Evolutionary conservation across 2,888 invertebrate species (phyloP).

Genomic region (Apamea epomidion): DNA sequence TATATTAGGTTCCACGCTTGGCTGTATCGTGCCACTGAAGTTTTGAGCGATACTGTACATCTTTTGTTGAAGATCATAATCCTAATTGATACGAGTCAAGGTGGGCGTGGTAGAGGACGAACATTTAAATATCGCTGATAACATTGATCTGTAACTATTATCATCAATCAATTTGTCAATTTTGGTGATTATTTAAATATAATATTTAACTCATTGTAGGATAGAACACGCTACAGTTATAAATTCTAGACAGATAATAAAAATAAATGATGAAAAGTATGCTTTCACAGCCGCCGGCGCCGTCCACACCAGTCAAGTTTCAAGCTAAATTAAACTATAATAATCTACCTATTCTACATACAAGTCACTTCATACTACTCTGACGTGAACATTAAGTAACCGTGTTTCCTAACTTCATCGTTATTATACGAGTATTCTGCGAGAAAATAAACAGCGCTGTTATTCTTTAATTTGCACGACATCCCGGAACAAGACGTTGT

Average conservation of each 20-base stretch:
- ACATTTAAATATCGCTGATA: background rate
- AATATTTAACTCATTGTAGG: background rate
- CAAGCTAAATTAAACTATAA: background rate
- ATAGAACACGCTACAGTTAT: background rate
- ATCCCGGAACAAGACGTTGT: conserved; percentile 24
- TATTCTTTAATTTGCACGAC: conserved; percentile 54
- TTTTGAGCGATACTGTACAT: background rate
- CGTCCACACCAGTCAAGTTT: background rate
- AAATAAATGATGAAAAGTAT: background rate
- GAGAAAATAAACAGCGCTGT: conserved; percentile 47
- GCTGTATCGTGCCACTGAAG: too few relatives aligned
- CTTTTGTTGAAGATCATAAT: background rate
- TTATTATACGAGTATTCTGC: conserved; percentile 45
- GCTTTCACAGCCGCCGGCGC: background rate
- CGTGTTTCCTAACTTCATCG: conserved; percentile 32
- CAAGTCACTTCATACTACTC: conserved; percentile 7
- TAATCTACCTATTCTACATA: background rate
- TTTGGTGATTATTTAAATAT: background rate
- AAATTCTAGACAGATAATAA: background rate
- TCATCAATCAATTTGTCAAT: background rate
- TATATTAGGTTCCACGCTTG: too few relatives aligned
- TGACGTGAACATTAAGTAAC: conserved; percentile 13
- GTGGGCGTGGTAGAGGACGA: background rate
- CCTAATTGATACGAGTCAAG: background rate
- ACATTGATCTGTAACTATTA: background rate